phyloP scores from a whole-genome alignment of 1,140 invertebrate species.

The Halictus rubicundus region DNA sequence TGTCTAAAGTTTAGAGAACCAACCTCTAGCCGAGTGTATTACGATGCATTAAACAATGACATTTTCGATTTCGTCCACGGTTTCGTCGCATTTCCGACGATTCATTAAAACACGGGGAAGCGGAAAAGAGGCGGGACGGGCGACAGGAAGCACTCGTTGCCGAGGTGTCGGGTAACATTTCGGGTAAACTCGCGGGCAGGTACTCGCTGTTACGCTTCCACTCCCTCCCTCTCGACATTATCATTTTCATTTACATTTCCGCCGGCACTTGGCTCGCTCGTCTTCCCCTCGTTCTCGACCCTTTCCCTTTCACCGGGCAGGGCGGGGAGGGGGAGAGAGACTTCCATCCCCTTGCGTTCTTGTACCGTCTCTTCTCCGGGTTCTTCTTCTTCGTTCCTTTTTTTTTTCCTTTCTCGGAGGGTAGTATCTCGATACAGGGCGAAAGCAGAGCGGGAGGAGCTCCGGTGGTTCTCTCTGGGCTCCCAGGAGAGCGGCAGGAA shows the following conservation, averaged over 20 bases:
- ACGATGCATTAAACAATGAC: no score
- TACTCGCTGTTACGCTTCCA: conserved; percentile 10
- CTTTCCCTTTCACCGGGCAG: background rate
- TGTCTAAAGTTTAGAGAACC: no score
- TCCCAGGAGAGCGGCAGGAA: conserved; percentile 31
- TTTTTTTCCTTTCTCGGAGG: background rate
- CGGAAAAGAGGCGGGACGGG: no score
- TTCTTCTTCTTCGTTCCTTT: no score
- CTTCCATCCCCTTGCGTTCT: background rate
- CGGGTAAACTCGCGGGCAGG: background rate
- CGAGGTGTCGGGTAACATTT: conserved; percentile 7
- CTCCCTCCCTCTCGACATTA: conserved; percentile 31
- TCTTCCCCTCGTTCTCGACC: background rate
- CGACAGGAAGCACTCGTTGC: background rate
- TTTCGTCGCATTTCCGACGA: no score
- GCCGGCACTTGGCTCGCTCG: background rate
- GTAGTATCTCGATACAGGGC: conserved; percentile 5
- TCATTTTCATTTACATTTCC: conserved; percentile 56
- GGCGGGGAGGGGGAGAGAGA: background rate
- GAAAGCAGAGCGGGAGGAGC: background rate
- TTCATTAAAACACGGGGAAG: no score
- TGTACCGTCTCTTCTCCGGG: no score
- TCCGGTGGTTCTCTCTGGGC: background rate
- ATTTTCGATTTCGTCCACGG: no score
- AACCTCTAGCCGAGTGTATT: no score